A percentile compares a stretch with the other conserved stretches of the same genome.
Evolutionary conservation across 1,140 invertebrate genomes (phyloP).

Genomic region (Drosophila paulistorum): DNA sequence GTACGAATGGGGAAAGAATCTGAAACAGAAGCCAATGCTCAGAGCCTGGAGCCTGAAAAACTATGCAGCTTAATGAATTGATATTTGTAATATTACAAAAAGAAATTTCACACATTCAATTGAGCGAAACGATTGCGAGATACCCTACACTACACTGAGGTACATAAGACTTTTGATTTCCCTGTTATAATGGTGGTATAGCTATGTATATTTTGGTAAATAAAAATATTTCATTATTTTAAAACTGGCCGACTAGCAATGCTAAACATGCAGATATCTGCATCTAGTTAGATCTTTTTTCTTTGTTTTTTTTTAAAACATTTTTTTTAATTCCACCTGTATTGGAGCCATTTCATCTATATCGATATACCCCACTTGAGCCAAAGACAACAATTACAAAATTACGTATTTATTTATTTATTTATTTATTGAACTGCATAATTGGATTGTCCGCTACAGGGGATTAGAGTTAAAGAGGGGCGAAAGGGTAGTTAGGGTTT

Average conservation of each 20-base stretch:
- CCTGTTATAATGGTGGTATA: too few relatives aligned
- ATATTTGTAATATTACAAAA: conserved; percentile 12
- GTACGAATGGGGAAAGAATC: background rate
- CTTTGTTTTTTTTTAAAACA: too few relatives aligned
- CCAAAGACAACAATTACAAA: conserved; percentile 2
- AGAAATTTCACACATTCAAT: conserved; percentile 13
- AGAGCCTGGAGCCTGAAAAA: background rate
- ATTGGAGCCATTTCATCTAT: background rate
- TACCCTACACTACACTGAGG: background rate
- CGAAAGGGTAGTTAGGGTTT: background rate
- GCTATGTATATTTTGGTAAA: too few relatives aligned
- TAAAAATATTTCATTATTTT: too few relatives aligned
- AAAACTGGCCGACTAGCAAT: too few relatives aligned
- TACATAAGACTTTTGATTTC: background rate
- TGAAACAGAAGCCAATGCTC: background rate
- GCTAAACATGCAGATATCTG: too few relatives aligned
- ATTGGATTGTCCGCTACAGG: conserved; percentile 16
- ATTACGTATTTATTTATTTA: conserved; percentile 25
- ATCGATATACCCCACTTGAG: background rate
- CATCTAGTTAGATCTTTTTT: too few relatives aligned
- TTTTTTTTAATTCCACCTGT: too few relatives aligned
- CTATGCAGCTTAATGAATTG: conserved; percentile 14
- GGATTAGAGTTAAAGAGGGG: background rate
- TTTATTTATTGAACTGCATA: conserved; percentile 20
- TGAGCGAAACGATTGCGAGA: background rate